Percentiles rank a stretch among this genome's conserved stretches.
These are phyloP conservation scores for Peromyscus eremicus DNA, from an alignment of 2,797 vertebrate species.

Conservation along the genomic window DNA sequence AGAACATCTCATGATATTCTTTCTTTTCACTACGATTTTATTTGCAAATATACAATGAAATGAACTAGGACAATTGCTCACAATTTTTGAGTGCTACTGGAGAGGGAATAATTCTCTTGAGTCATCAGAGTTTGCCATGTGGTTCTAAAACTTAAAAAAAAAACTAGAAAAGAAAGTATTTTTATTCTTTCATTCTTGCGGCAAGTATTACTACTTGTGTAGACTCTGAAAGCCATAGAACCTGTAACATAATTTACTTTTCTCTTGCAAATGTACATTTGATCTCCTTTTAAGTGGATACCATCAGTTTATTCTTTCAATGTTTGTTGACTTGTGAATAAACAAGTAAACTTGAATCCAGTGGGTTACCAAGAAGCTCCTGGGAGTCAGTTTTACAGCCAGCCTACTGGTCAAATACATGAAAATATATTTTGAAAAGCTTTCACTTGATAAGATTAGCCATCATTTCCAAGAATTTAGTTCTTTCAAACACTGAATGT, in stretches of 20 bases:
- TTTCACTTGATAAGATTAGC: neutral
- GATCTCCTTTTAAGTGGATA: neutral
- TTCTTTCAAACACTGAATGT: neutral
- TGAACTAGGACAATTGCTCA: neutral
- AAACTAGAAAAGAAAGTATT: neutral
- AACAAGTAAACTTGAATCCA: neutral
- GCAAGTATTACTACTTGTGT: neutral
- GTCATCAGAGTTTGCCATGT: slow-evolving; percentile 22
- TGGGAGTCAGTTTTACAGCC: neutral
- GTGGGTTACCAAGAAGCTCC: neutral
- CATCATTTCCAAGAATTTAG: neutral
- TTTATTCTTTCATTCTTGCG: neutral
- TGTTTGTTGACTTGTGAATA: neutral
- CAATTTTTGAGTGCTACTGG: slow-evolving; percentile 11
- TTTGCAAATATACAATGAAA: slow-evolving; percentile 53
- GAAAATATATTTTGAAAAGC: neutral
- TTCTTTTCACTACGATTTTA: neutral
- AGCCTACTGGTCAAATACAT: neutral
- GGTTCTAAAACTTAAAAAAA: slow-evolving; percentile 22
- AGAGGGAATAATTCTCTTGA: slow-evolving; percentile 40
- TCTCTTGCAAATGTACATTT: neutral
- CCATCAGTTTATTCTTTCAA: neutral
- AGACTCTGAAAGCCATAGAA: neutral
- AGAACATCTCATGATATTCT: neutral
- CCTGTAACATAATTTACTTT: neutral